Evolutionary conservation across 2,797 vertebrate species (phyloP), one percentile per base, ranked within the genome.

Genomic region (Thaleichthys pacificus): DNA sequence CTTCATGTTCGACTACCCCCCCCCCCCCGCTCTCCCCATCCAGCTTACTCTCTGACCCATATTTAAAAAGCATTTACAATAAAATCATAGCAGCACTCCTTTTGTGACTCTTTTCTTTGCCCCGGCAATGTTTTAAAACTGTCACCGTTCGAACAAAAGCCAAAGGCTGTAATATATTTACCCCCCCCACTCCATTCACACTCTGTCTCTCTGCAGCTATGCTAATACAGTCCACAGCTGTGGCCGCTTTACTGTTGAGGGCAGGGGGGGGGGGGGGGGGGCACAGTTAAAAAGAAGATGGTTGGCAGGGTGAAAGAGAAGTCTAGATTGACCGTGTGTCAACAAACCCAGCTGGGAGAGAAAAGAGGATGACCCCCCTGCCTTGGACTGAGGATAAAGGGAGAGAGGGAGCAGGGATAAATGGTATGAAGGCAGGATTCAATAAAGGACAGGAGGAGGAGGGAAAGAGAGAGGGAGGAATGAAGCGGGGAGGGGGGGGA

Each of bases 171-270:
- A 94, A 96, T 96, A 94, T 95, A 96, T 96, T 94, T 94, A 92
- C 91, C 86, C 82, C 11, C 66, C 73, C 71, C 71, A 57, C 73
- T 72, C 73, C 64, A 51, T 87, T 89, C 84, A 91, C 9, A 35
- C 32, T 0, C 32, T 47, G 11, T 47, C 42, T 47, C 42, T 47
- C 42, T 47, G 89, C 93, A 91, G 91, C 93, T 93, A 93, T 94
- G 92, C 92, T 93, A 94, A 95, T 95, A 97, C 95, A 96, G 94
- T 91, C 89, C 95, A 95, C 96, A 98, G 96, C 96, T 97, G 96
- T 95, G 93, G 95, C 94, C 95, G 93, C 95, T 98, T 97, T 96
- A 96, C 92, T 92, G 94, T 93, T 87, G 91, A 88, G 90, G 88
- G 88, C 47, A 77, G 79, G 82, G 85, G 84, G 73, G 79, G 71